Evolutionary conservation across 2,113 vertebrate genomes (phyloP).

Genomic region (Pedetes capensis): DNA sequence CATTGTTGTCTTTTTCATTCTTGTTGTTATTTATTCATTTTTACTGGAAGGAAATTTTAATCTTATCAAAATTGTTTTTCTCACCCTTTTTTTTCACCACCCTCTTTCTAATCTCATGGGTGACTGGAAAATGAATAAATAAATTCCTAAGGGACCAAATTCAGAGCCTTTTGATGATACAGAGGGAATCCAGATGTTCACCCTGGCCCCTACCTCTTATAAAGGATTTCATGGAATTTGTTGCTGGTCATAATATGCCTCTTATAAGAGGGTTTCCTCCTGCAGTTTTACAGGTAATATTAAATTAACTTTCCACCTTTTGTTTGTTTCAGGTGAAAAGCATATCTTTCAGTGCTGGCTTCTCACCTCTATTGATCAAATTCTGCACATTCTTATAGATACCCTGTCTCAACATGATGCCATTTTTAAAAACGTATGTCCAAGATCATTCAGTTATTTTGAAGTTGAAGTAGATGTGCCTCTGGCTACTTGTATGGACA

Average conservation of each 20-base stretch:
- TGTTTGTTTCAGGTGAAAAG: conserved; percentile 43
- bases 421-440: background rate
- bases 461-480: background rate
- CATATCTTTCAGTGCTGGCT: background rate
- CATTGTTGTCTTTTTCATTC: conserved; percentile 11
- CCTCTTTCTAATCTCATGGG: conserved; percentile 58
- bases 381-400: background rate
- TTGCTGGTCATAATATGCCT: conserved; percentile 54
- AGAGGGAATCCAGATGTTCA: conserved; percentile 74
- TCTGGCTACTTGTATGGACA: background rate
- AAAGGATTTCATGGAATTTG: conserved; percentile 48
- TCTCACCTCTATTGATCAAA: background rate
- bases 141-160: conserved; percentile 53
- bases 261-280: conserved; percentile 44
- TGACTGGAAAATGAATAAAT: conserved; percentile 69
- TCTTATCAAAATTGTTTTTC: conserved; percentile 55
- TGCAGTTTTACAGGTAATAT: conserved; percentile 57
- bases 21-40: conserved; percentile 36
- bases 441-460: background rate
- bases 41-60: conserved; percentile 30
- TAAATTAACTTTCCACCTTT: conserved; percentile 51
- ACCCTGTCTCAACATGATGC: background rate
- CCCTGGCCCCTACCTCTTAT: conserved; percentile 5
- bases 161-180: conserved; percentile 53
- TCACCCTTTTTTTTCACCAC: conserved; percentile 33